Evolutionary conservation across 2,797 vertebrate species (phyloP).

Genomic region (Chromis chromis): DNA sequence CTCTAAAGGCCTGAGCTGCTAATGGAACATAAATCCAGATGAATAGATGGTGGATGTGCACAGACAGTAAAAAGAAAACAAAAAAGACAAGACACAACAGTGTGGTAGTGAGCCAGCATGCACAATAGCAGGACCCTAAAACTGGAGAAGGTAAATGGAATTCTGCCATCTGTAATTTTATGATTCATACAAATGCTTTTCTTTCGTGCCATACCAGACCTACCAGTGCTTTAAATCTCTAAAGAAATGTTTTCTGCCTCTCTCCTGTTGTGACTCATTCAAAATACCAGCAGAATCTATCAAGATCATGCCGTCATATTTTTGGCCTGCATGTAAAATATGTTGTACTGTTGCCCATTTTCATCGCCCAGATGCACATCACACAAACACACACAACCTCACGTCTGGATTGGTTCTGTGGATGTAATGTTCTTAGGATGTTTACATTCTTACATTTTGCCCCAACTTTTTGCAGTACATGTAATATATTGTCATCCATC

Average conservation of each 20-base stretch:
- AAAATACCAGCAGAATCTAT: conserved; percentile 5
- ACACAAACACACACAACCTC: not conserved
- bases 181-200: not conserved
- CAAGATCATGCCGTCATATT: conserved; percentile 20
- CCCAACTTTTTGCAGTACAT: not conserved
- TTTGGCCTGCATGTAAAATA: not conserved
- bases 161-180: not conserved
- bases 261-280: not conserved
- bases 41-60: conserved; percentile 36
- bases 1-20: conserved; percentile 42
- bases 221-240: not conserved
- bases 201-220: not conserved
- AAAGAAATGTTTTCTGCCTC: not conserved
- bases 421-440: not conserved
- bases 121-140: not conserved
- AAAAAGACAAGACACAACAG: not conserved
- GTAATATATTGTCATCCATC: not conserved
- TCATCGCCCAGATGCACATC: not conserved
- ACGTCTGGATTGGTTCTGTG: not conserved
- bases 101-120: not conserved
- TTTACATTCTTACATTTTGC: not conserved
- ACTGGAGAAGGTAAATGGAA: not conserved
- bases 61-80: conserved; percentile 23
- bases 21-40: conserved; percentile 57
- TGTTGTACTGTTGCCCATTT: not conserved